These are phyloP conservation scores for Zophobas morio DNA, from an alignment of 1,140 invertebrate species.

Conservation along the genomic window DNA sequence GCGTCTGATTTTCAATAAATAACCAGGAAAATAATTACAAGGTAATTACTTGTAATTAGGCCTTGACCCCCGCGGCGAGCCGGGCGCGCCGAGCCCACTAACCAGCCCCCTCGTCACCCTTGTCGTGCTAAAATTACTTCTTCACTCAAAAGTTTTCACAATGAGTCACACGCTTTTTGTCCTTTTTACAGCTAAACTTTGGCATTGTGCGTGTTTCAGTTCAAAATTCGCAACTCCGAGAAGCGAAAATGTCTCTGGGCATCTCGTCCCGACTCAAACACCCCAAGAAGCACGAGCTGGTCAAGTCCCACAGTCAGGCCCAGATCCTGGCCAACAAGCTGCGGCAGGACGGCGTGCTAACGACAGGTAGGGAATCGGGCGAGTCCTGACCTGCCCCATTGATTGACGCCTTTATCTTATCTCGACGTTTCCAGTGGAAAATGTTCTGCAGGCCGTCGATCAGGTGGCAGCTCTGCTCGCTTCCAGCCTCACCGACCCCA, in stretches of 20 bases:
- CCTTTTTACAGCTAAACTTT: slow-evolving; percentile 47
- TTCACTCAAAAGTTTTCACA: slow-evolving; percentile 50
- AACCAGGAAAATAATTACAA: slow-evolving; percentile 42
- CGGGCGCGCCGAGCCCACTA: neutral
- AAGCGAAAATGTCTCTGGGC: slow-evolving; percentile 65
- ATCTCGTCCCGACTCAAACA: slow-evolving; percentile 65
- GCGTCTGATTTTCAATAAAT: slow-evolving; percentile 43
- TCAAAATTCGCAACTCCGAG: slow-evolving; percentile 34
- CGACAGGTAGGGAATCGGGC: no score
- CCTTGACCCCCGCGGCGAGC: slow-evolving; percentile 9
- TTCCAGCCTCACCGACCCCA: slow-evolving; percentile 57
- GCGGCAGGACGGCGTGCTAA: slow-evolving; percentile 66
- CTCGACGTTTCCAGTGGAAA: slow-evolving; percentile 63
- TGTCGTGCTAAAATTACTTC: slow-evolving; percentile 19
- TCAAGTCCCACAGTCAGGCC: slow-evolving; percentile 66
- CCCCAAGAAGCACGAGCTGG: slow-evolving; percentile 65
- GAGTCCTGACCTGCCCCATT: slow-evolving; percentile 21
- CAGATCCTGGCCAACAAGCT: slow-evolving; percentile 66
- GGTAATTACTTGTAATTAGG: slow-evolving; percentile 30
- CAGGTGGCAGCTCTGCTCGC: slow-evolving; percentile 64
- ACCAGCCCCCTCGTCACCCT: neutral
- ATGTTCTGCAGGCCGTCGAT: slow-evolving; percentile 66
- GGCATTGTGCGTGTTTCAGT: slow-evolving; percentile 24
- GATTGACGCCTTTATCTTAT: slow-evolving; percentile 12
- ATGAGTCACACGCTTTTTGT: slow-evolving; percentile 55